Base-by-base conservation (phyloP, 2,888 invertebrate species). In the Callosobruchus maculatus region DNA sequence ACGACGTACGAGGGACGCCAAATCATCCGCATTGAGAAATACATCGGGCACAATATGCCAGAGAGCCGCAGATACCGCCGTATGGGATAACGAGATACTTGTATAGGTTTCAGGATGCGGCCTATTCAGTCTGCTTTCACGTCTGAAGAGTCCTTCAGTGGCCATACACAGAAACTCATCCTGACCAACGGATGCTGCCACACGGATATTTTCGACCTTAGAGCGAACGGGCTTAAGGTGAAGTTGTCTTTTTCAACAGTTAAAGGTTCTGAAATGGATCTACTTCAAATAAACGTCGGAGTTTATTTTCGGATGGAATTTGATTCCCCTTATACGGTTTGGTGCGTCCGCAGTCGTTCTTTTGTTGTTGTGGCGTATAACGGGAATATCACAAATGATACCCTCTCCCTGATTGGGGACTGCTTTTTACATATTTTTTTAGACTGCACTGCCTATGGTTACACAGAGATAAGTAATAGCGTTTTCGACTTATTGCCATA, bases 81-180 rank as follows among this genome's bases (percentile, higher is more conserved):
- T 18, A 49, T 49, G 49, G 77, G 77, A 83, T 85, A 85, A 84
- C 85, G 84, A 85, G 85, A 84, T 84, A 84, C 84, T 84, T 84
- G 83, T 84, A 84, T 84, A 83, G 83, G 82, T 82, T 84, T 83
- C 78, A 79, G 79, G 81, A 82, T 80, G 77, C 81, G 80, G 79
- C 80, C 81, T 80, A 82, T 83, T 81, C 80, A 80, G 82, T 81
- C 80, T 79, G 80, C 81, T 78, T 82, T 80, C 79, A 79, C 78
- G 79, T 71, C 26, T 81, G 78, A 77, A 83, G 83, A 72, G 80
- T 78, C 74, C 83, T 83, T 77, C 79, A 82, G 77, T 79, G 81
- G 82, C 81, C 82, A 81, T 79, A 80, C 78, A 81, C 80, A 80
- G 79, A 75, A 74, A 75, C 80, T 75, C 78, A 78, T 79, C 79